Base-by-base conservation (phyloP, 2,888 invertebrate species). In the Drosophila prostipennis region DNA sequence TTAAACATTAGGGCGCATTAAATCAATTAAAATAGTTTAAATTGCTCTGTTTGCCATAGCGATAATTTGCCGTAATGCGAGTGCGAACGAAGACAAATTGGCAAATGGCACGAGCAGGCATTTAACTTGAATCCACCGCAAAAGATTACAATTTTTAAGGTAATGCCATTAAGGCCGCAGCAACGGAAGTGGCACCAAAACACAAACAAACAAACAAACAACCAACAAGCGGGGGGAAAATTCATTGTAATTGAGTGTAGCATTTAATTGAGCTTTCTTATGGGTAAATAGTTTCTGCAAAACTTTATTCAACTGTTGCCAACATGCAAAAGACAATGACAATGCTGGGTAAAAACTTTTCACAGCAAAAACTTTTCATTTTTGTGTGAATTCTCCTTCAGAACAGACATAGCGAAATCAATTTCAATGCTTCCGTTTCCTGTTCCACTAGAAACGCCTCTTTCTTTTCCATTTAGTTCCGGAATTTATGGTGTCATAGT, bases 21-120 rank as follows among this genome's bases (percentile, higher is more conserved):
- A 76, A 86, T 78, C 67, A 85, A 87, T 87, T 87, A 82, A 84
- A 82, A 85, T 79, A 69, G 78, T 82, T 78, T 48, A 80, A 74
- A 71, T 72, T 23, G 72, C 52, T 63, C 52, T 60, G 59, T 29
- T 42, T 48, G 53, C 48, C 57, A 48, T 39, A 43, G 73, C 68
- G 74, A 71, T 78, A 78, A 85, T 79, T 85, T 74, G 78, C 60
- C 58, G 56, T 63, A 37, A 61, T 23, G 26, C 26, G 43, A 57
- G 45, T 59, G 61, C 26, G 34, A 46, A n/a, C 7, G 34, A 43
- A 57, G 81, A 79, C 87, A 87, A 87, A 82, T 82, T 84, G 82
- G 72, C 65, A 39, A 67, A 14, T 53, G 54, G 51, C 82, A 82
- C 82, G 87, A 85, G 75, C 67, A 26, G 56, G 14, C 79, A 76